Base-by-base conservation (phyloP, 1,140 invertebrate genomes). In the Drosophila eugracilis region DNA sequence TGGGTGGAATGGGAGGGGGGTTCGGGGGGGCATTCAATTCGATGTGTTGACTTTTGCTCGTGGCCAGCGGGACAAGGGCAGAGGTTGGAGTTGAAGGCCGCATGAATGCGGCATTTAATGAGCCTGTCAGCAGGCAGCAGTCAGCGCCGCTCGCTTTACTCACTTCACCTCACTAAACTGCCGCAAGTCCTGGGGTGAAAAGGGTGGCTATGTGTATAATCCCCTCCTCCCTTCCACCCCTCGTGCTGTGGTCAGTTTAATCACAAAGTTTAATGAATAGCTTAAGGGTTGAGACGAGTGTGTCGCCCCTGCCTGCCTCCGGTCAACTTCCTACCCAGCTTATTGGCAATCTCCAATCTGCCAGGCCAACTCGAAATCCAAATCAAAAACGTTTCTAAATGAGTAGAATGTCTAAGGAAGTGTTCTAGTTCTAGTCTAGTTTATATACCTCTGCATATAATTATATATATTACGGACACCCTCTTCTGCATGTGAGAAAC, bases 261-360 rank as follows among this genome's bases (percentile, higher is more conserved):
- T 88, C 83, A 81, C 62, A 77, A 88, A 85, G 81, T 79, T 85
- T 86, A 85, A 85, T 88, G 81, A 85, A 85, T 67, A 59, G 83
- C 85, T 85, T 88, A 85, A 79, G 47, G 53, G 59, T 75, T 59
- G 54, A 37, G 49, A 28, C 24, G 32, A 37, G 12, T 44, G 2
- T n/a, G n/a, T 22, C 12, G 36, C 10, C 50, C 49, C 6, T 21
- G 15, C 10, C 42, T 26, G 52, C 50, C 57, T 59, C 15, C 22
- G n/a, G 48, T 36, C 49, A 28, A 15, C 50, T 60, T 63, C 28
- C 28, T 17, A 17, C 15, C 9, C 17, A 28, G 41, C 39, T 37
- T 63, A 65, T 65, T 65, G 57, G 48, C 39, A 63, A 65, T 48
- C 41, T 37, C 41, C 58, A 65, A 63, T 65, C 60, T 48, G 19